Percentiles rank a stretch among this genome's conserved stretches.
These are phyloP conservation scores for Leptinotarsa haldemani DNA, from an alignment of 2,888 invertebrate species.

Conservation along the genomic window DNA sequence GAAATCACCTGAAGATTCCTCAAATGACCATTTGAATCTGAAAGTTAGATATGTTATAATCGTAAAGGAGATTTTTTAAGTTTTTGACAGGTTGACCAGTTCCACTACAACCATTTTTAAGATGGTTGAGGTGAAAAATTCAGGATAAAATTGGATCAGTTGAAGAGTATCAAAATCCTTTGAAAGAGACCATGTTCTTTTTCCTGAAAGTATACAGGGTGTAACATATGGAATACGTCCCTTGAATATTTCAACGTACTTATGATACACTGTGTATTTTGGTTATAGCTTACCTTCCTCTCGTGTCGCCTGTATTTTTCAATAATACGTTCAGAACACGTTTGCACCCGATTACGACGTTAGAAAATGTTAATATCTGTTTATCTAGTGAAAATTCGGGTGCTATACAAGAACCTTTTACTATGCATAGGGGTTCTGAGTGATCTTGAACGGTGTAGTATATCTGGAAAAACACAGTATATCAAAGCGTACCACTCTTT, in stretches of 20 bases:
- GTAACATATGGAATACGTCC: too few relatives aligned
- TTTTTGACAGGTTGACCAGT: too few relatives aligned
- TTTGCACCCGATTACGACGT: constrained; percentile 66
- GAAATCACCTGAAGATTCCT: constrained; percentile 68
- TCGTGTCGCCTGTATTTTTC: constrained; percentile 70
- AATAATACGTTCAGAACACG: constrained; percentile 66
- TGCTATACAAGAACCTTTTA: constrained; percentile 69
- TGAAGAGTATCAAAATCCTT: too few relatives aligned
- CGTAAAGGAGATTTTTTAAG: too few relatives aligned
- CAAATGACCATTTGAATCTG: constrained; percentile 69
- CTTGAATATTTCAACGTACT: too few relatives aligned
- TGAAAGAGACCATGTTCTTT: too few relatives aligned
- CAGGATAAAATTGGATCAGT: too few relatives aligned
- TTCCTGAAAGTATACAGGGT: too few relatives aligned
- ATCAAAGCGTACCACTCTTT: background rate
- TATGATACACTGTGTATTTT: background rate
- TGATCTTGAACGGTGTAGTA: constrained; percentile 67
- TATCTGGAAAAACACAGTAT: constrained; percentile 59
- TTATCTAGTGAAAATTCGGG: constrained; percentile 68
- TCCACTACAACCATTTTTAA: too few relatives aligned
- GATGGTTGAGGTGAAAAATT: too few relatives aligned
- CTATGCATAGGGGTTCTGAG: constrained; percentile 67
- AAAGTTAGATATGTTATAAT: background rate
- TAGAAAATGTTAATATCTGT: constrained; percentile 68
- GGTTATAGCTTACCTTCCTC: constrained; percentile 64